Evolutionary conservation across 2,888 invertebrate species (phyloP).

Genomic region (Trissoscelio sp.): DNA sequence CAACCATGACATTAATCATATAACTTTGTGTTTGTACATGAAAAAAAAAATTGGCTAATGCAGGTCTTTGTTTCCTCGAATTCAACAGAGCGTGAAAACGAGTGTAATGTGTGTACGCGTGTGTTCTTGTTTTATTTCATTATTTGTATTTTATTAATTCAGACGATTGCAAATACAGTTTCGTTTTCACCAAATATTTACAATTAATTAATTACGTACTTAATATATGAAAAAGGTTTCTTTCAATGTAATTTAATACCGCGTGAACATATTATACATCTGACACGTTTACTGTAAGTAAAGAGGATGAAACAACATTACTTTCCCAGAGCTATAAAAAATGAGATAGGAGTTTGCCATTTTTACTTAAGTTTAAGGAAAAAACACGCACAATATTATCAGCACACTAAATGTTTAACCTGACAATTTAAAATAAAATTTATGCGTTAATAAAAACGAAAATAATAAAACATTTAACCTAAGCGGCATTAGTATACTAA

Average conservation of each 20-base stretch:
- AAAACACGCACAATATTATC: not conserved
- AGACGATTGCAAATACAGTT: no score
- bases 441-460: not conserved
- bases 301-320: slow-evolving; percentile 5
- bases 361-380: slow-evolving; percentile 2
- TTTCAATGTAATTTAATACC: slow-evolving; percentile 12
- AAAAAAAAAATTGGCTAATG: no score
- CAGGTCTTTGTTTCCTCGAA: no score
- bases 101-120: no score
- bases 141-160: no score
- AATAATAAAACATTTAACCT: not conserved
- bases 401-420: slow-evolving; percentile 1
- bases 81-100: no score
- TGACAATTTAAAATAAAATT: slow-evolving; percentile 4
- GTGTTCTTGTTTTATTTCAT: no score
- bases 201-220: not conserved
- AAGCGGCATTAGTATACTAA: no score
- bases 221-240: not conserved
- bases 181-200: not conserved
- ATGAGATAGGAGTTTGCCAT: slow-evolving; percentile 11
- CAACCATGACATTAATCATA: no score
- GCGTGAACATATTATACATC: slow-evolving; percentile 12
- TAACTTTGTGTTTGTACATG: no score
- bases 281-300: not conserved
- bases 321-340: slow-evolving; percentile 6